Base-by-base conservation (phyloP, 2,797 vertebrate genomes). In the Paramormyrops hopkinsi region DNA sequence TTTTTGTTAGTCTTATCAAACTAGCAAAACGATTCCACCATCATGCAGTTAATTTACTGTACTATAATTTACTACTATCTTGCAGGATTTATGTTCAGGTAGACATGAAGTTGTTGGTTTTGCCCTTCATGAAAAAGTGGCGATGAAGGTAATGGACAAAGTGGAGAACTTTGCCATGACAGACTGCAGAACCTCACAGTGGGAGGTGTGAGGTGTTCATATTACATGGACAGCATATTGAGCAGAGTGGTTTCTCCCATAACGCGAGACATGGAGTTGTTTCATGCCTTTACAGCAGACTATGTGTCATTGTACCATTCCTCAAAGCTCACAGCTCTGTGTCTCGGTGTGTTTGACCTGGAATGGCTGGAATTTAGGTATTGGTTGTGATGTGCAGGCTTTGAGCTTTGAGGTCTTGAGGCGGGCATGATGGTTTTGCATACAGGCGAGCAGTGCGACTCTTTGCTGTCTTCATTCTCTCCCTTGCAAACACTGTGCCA, bases 161-260 rank as follows among this genome's bases (percentile, higher is more conserved):
- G 83, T 85, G 83, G 48, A 51, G 48, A 85, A 85, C 46, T 51
- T 51, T 84, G 82, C n/a, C 82, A 51, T 84, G 82, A 51, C 79
- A 83, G 79, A 83, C 19, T 48, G 79, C 8, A 83, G 48, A 53
- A 51, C n/a, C 48, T 85, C 83, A 53, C 17, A 48, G 33, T 56
- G 44, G n/a, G 87, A 89, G n/a, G 41, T 37, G 17, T n/a, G 59
- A 29, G 19, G 65, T 44, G 4, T 69, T 69, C 59, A 48, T 46
- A 44, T 69, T 50, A 25, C 33, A 87, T 37, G 12, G 59, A 19
- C 1, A 87, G 48, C 56, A 69, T 41, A 33, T 88, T 29, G 33
- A 83, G 62, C 76, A 19, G 59, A 92, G 88, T 92, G 91, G 91
- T 92, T 92, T 90, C 90, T 91, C 88, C 90, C 92, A 87, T 89